A percentile compares a stretch with the other conserved stretches of the same genome.
These are phyloP conservation scores for Drosophila affinis DNA, from an alignment of 2,888 invertebrate species.

Conservation along the genomic window DNA sequence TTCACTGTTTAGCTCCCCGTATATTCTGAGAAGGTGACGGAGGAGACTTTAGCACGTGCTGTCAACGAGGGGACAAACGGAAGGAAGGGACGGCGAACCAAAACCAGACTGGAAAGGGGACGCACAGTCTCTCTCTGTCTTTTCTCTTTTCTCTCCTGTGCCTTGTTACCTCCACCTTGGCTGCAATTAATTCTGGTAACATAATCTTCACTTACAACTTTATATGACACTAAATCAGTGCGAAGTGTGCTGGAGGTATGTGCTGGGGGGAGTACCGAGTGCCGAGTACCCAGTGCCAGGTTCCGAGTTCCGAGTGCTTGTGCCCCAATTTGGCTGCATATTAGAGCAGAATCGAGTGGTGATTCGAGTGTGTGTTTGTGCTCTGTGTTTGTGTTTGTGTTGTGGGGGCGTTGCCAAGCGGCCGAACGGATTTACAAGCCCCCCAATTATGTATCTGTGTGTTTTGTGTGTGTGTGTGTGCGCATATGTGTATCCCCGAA, in stretches of 20 bases:
- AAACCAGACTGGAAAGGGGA: constrained; percentile 25
- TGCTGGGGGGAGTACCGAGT: constrained; percentile 7
- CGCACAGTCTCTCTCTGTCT: constrained; percentile 20
- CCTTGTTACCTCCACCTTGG: constrained; percentile 71
- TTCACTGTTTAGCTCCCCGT: background rate
- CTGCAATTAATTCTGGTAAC: constrained; percentile 80
- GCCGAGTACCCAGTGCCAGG: background rate
- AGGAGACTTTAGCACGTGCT: constrained; percentile 74
- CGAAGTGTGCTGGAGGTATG: constrained; percentile 18
- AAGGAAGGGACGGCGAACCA: constrained; percentile 10
- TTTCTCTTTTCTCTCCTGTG: constrained; percentile 8
- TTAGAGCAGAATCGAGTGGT: constrained; percentile 33
- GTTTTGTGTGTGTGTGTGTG: constrained; percentile 4
- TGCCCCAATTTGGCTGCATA: constrained; percentile 31
- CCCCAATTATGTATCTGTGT: constrained; percentile 54
- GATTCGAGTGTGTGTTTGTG: constrained; percentile 14
- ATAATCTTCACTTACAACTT: constrained; percentile 80
- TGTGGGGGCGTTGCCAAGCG: constrained; percentile 50
- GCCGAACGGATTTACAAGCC: constrained; percentile 42
- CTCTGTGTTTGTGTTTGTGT: constrained; percentile 16
- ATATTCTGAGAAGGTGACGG: constrained; percentile 13
- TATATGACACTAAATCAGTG: constrained; percentile 79
- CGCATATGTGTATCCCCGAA: constrained; percentile 1
- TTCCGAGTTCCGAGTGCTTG: constrained; percentile 8
- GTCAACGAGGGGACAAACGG: constrained; percentile 46